Percentiles rank a stretch among this genome's conserved stretches.
These are phyloP conservation scores for Xiphorhynchus elegans DNA, from an alignment of 2,113 vertebrate species.

Conservation along the genomic window DNA sequence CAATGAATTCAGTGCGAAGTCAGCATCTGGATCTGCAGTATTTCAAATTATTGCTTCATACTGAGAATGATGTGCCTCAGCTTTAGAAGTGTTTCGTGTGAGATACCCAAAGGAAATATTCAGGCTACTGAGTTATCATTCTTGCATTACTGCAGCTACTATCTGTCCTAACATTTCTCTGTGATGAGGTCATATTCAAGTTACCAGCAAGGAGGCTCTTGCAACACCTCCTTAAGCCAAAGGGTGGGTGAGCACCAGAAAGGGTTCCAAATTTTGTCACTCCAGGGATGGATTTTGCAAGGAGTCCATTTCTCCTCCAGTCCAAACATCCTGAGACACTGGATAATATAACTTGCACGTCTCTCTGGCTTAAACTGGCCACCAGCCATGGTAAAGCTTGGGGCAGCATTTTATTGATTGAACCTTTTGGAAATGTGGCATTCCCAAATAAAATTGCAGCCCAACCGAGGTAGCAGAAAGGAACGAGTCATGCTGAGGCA, in stretches of 20 bases:
- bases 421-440: neutral
- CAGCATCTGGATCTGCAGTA: slow-evolving; percentile 57
- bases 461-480: neutral
- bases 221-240: neutral
- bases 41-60: slow-evolving; percentile 58
- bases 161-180: neutral
- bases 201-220: neutral
- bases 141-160: neutral
- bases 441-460: neutral
- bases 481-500: neutral
- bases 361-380: neutral
- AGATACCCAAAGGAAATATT: slow-evolving; percentile 42
- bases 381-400: neutral
- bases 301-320: neutral
- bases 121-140: slow-evolving; percentile 18
- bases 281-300: neutral
- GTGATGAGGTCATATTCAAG: neutral
- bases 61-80: slow-evolving; percentile 12
- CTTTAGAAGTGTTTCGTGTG: slow-evolving; percentile 4
- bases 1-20: slow-evolving; percentile 45
- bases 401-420: neutral
- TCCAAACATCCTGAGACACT: neutral
- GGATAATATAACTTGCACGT: neutral
- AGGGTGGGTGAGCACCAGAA: neutral
- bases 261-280: neutral